Percentiles rank a stretch among this genome's conserved stretches.
Evolutionary conservation across 2,888 invertebrate species (phyloP).

Genomic region (Xestia rhomboidea): DNA sequence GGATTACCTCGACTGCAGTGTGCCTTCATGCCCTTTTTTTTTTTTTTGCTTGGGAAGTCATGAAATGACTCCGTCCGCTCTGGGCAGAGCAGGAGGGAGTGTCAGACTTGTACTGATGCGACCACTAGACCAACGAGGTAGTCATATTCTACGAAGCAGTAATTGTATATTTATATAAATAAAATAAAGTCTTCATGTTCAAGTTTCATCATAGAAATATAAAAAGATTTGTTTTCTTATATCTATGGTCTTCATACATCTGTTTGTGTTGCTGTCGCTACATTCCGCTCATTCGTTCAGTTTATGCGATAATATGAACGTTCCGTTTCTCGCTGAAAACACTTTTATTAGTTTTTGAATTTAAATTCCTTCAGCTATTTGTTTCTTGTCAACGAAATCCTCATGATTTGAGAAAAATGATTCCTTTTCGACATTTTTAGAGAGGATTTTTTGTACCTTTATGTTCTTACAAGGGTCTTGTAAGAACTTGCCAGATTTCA

Average conservation of each 20-base stretch:
- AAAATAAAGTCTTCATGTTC: neutral
- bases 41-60: no score
- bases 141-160: no score
- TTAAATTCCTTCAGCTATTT: conserved; percentile 70
- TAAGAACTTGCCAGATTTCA: neutral
- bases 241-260: neutral
- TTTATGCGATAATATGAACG: conserved; percentile 77
- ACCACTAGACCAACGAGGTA: no score
- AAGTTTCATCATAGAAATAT: no score
- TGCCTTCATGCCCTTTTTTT: no score
- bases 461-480: neutral
- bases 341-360: conserved; percentile 74
- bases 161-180: no score
- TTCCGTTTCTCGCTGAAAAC: conserved; percentile 67
- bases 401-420: conserved; percentile 57
- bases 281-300: conserved; percentile 67
- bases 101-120: no score
- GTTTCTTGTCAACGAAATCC: conserved; percentile 62
- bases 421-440: conserved; percentile 24
- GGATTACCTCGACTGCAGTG: no score
- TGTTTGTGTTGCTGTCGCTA: conserved; percentile 65
- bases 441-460: conserved; percentile 6
- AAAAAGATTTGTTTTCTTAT: neutral
- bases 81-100: no score
- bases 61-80: no score